Base-by-base conservation (phyloP, 1,140 invertebrate species). In the Meloidogyne exigua region DNA sequence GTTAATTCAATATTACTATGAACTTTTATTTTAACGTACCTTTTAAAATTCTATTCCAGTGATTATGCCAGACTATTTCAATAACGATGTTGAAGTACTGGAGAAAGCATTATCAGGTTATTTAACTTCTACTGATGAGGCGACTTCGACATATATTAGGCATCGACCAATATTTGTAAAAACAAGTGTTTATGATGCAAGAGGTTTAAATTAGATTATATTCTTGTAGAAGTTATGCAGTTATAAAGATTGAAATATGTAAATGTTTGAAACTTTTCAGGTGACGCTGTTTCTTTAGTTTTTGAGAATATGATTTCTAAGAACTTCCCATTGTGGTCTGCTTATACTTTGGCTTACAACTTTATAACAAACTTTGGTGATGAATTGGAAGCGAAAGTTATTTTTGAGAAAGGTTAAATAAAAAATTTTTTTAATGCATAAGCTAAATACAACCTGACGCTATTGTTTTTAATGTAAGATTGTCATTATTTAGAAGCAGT, bases 301-400 rank as follows among this genome's bases (percentile, higher is more conserved):
- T 42, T 73, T 21, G 71, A 73, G 36, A 57, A 39, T 12, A 73
- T 73, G 71, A 21, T 73, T 21, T 49, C 25, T 25, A 76, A 44
- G 15, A 70, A 76, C 21, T 11, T 76, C 64, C 75, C 75, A 18
- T 67, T 75, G 11, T 75, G 75, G 49, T 42, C 75, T 23, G 21
- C 62, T 57, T 72, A 72, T 36, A 23, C 64, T 42, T 64, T 76
- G 39, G 68, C 65, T 12, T 39, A 65, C n/a, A 23, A 76, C 21
- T 76, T 76, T 76, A 67, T 73, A 7, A 18, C 64, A 15, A 72
- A 25, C 13, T 71, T 21, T 42, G 39, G 21, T 9, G 68, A 76
- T 13, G 10, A 65, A 71, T 65, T 76, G 11, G 32, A 65, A 5
- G 73, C 68, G 11, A 18, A 23, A 21, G 18, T 26, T 15, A n/a